Evolutionary conservation across 37 sponge, comb jelly and placozoan genomes (phyloP).

Genomic region (Ianthella basta): DNA sequence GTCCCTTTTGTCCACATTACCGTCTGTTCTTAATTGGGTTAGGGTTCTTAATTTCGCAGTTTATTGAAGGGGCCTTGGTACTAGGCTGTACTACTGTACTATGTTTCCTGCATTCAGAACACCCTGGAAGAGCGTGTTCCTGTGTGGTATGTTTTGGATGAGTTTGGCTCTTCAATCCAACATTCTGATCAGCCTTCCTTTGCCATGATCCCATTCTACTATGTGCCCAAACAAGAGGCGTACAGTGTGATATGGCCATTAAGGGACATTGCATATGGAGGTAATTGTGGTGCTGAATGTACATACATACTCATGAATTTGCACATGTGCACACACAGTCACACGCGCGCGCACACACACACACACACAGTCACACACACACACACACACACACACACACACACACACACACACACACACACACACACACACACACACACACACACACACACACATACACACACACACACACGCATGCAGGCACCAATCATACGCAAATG

Average conservation of each 20-base stretch:
- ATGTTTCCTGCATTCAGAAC: background rate
- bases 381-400: background rate
- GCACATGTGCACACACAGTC: no score
- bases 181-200: conserved; percentile 78
- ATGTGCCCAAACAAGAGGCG: conserved; percentile 62
- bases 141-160: conserved; percentile 95
- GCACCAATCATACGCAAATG: conserved; percentile 23
- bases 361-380: background rate
- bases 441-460: conserved; percentile 43
- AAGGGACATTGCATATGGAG: conserved; percentile 58
- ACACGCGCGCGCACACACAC: background rate
- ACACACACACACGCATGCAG: background rate
- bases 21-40: no score
- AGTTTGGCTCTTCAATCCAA: conserved; percentile 74
- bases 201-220: conserved; percentile 85
- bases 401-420: no score
- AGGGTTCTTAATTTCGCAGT: no score
- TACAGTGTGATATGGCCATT: conserved; percentile 84
- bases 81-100: background rate
- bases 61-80: no score
- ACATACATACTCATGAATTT: background rate
- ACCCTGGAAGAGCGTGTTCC: conserved; percentile 57
- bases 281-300: conserved; percentile 27
- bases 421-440: background rate
- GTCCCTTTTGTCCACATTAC: background rate